Evolutionary conservation across 1,140 invertebrate genomes (phyloP).

Genomic region (Heliothis virescens): DNA sequence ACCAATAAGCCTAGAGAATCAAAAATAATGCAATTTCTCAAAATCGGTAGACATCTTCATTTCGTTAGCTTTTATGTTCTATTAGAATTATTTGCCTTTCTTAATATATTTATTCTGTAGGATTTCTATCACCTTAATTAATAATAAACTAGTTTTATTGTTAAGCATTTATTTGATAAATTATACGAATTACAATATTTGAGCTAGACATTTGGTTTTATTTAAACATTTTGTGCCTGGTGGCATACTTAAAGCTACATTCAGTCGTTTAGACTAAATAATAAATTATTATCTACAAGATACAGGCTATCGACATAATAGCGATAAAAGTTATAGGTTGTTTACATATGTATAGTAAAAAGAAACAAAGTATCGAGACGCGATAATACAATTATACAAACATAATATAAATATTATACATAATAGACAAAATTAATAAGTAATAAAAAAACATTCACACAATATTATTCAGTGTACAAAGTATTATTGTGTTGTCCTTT

Average conservation of each 20-base stretch:
- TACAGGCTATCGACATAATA: background rate
- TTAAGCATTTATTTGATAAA: slow-evolving; percentile 57
- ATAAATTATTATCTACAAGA: slow-evolving; percentile 31
- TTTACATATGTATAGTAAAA: background rate
- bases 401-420: no score
- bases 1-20: background rate
- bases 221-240: slow-evolving; percentile 49
- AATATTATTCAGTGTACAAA: no score
- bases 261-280: slow-evolving; percentile 62
- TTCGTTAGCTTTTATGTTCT: no score
- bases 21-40: no score
- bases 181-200: slow-evolving; percentile 59
- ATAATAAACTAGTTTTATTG: slow-evolving; percentile 9
- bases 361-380: background rate
- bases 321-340: background rate
- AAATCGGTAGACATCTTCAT: no score
- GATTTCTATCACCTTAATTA: background rate
- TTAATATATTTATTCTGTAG: background rate
- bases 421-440: no score
- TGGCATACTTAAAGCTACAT: slow-evolving; percentile 68
- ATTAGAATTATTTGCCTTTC: no score
- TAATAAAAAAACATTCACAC: no score
- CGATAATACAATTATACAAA: no score
- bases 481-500: no score
- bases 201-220: slow-evolving; percentile 74